Conservation (phyloP, 2,113 vertebrate genomes). For the Aspiorhynchus laticeps region DNA sequence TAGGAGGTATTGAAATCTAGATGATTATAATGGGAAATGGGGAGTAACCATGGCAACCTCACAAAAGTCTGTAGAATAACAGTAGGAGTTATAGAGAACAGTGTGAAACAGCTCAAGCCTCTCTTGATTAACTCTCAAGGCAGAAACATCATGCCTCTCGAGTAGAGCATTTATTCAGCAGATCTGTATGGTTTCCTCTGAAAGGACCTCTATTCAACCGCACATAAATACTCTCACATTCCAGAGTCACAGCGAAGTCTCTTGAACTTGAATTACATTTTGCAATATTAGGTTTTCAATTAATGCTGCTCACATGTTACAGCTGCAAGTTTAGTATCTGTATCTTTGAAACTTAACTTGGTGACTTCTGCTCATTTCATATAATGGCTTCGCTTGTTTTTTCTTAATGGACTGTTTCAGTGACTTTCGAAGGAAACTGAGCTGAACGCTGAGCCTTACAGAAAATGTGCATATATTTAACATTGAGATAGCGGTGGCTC, state of each 20-base stretch:
- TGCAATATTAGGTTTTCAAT: not conserved
- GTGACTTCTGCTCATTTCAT: not conserved
- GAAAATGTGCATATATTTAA: slow-evolving; percentile 26
- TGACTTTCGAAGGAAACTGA: not conserved
- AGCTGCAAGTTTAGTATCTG: not conserved
- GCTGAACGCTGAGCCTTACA: not conserved
- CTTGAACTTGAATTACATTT: not conserved
- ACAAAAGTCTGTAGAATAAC: slow-evolving; percentile 45
- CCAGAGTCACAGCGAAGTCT: not conserved
- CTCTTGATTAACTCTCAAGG: slow-evolving; percentile 34
- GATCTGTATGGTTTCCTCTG: slow-evolving; percentile 3
- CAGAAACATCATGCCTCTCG: not conserved
- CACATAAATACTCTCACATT: not conserved
- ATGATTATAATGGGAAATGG: slow-evolving; percentile 28
- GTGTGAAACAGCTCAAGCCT: slow-evolving; percentile 25
- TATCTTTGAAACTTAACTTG: not conserved
- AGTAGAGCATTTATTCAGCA: not conserved
- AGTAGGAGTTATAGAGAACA: slow-evolving; percentile 54
- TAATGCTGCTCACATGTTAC: not conserved
- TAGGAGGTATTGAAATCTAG: slow-evolving; percentile 22
- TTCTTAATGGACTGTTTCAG: not conserved
- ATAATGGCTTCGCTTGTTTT: not conserved
- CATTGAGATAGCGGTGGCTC: not conserved
- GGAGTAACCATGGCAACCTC: slow-evolving; percentile 65
- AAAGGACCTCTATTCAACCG: not conserved